Evolutionary conservation across 2,888 invertebrate genomes (phyloP).

Genomic region (Heliconius sara): DNA sequence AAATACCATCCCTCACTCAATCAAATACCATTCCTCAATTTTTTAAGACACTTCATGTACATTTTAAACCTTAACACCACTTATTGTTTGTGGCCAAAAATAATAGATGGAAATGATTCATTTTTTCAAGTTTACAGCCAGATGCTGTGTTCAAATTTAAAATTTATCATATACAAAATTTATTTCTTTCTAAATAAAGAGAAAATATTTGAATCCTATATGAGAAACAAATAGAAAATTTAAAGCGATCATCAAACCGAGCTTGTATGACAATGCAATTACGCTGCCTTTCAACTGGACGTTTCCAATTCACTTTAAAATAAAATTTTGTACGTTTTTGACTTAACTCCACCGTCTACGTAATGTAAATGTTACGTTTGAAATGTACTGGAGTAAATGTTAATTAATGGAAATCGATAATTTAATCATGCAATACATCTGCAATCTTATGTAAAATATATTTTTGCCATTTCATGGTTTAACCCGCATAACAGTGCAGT

Average conservation of each 20-base stretch:
- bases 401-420: constrained; percentile 18
- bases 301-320: constrained; percentile 14
- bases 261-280: constrained; percentile 27
- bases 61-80: no score
- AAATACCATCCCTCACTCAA: no score
- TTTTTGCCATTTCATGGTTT: no score
- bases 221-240: constrained; percentile 15
- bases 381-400: constrained; percentile 12
- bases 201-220: background rate
- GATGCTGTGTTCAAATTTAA: no score
- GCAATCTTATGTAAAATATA: background rate
- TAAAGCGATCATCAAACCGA: constrained; percentile 8
- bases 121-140: no score
- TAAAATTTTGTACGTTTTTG: constrained; percentile 22
- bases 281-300: constrained; percentile 23
- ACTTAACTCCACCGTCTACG: constrained; percentile 15
- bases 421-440: background rate
- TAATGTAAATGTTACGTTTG: constrained; percentile 16
- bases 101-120: no score
- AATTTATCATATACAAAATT: no score
- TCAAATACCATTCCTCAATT: no score
- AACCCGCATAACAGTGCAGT: no score
- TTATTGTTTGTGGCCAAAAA: no score
- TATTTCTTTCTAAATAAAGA: no score
- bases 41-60: no score